Evolutionary conservation across 1,140 invertebrate genomes (phyloP), one percentile per base, ranked within the genome.

Genomic region (Stegodyphus dumicola): DNA sequence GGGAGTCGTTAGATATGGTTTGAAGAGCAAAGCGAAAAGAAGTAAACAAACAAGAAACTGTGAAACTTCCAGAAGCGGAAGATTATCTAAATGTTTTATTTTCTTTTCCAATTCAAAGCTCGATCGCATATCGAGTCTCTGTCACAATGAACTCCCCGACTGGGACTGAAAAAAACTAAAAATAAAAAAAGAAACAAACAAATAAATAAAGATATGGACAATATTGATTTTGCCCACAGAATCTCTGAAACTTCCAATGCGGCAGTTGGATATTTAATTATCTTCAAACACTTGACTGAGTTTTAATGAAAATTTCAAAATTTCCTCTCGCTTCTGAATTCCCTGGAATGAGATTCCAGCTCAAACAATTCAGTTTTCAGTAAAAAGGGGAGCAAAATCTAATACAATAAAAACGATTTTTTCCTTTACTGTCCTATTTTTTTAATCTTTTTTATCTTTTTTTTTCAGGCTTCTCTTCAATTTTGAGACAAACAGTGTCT

Each of bases 281-380:
- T 86, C 75, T 86, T 74, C 76, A 71, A 77, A 86, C 84, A 86
- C 84, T 86, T 86, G 75, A 78, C 66, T 86, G 84, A 65, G 60
- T 78, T 86, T 86, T 86, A 86, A 86, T 86, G 84, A 86, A 86
- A 86, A 73, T 85, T 85, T 77, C 67, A 67, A 83, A 83, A 75
- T 85, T 85, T 60, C 54, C 60, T 49, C 18, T 77, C 60, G 18
- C 60, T n/a, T 17, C 49, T 5, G 56, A 56, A 33, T 85, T 85
- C 69, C 52, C 54, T 9, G 3, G 10, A 48, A 71, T 64, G 17
- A 33, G 15, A 69, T 70, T 70, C 51, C 7, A 79, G 54, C 77
- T 79, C 77, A 79, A 79, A 79, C 77, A 56, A 69, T 70, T 69
- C 65, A 67, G 77, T 53, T 54, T 74, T 54, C 13, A 74, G 52